Evolutionary conservation across 2,888 invertebrate species (phyloP), one percentile per base, ranked within the genome.

Genomic region (Leptinotarsa juncta): DNA sequence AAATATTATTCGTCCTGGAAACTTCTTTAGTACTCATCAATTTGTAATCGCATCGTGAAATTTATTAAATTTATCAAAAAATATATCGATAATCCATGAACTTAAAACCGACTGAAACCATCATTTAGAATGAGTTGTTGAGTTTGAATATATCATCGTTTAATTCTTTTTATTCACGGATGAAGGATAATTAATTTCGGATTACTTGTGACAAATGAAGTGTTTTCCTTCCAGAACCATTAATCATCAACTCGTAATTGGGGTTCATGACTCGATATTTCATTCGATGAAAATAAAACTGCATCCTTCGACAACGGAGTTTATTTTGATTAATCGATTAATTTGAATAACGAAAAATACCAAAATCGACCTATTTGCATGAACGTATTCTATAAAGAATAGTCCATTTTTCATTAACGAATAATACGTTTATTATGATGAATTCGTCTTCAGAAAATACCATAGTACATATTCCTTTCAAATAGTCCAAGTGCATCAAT

Each of bases 181-280:
- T 2, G 15, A 14, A 57, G 23, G 23, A 57, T 57, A 57, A 57
- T 57, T 57, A 57, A 23, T 57, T 57, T 14, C 1, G 23, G 14
- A 57, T 20, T 57, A 57, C 23, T 15, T 4, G 12, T 53, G 53
- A 53, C 18, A 5, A 53, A 57, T 57, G 18, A 20, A 20, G 57
- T 57, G 57, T 57, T 23, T 57, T 57, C 57, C 15, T 57, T 57
- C 15, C 15, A 23, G 15, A 23, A 23, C 23, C 20, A 57, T 57
- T 57, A 57, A 57, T 57, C 57, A 23, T 26, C 57, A 10, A 23
- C 15, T 57, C 57, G 57, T 57, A 23, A 57, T 57, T 57, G 57
- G 23, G 23, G 57, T 57, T 23, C 57, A 57, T 57, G 57, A 5
- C 57, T 20, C 57, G 57, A 57, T 57, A 23, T 57, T 23, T 57